Conservation (phyloP, 2,113 vertebrate genomes). For the Lagopus muta region DNA sequence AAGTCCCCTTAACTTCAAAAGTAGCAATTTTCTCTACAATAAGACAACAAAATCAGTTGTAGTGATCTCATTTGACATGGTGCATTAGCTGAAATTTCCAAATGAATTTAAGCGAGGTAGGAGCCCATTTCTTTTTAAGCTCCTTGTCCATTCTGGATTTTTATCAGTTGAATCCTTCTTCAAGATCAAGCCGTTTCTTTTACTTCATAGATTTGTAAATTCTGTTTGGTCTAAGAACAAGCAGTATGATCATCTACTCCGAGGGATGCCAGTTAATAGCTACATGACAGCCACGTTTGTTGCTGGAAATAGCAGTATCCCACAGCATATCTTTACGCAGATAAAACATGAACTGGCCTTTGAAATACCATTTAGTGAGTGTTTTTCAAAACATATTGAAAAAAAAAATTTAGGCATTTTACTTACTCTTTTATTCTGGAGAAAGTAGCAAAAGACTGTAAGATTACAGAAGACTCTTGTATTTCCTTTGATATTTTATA, state of each 20-base stretch:
- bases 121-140: background rate
- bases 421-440: rapidly evolving
- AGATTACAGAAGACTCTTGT: background rate
- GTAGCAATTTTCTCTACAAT: background rate
- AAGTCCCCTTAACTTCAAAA: background rate
- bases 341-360: background rate
- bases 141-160: background rate
- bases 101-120: background rate
- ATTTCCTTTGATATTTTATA: background rate
- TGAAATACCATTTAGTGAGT: background rate
- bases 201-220: background rate
- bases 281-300: background rate
- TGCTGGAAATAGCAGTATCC: background rate
- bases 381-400: background rate
- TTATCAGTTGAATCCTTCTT: background rate
- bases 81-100: background rate
- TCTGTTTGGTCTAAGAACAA: background rate
- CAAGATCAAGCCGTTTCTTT: background rate
- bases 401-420: background rate
- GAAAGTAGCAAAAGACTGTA: background rate
- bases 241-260: background rate
- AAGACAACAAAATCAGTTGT: background rate
- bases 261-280: background rate
- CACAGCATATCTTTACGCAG: background rate
- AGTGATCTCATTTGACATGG: background rate